A percentile compares a stretch with the other conserved stretches of the same genome.
phyloP scores from a whole-genome alignment of 64 coral and sea anemone genomes.

The Dendrophyllia cribrosa region DNA sequence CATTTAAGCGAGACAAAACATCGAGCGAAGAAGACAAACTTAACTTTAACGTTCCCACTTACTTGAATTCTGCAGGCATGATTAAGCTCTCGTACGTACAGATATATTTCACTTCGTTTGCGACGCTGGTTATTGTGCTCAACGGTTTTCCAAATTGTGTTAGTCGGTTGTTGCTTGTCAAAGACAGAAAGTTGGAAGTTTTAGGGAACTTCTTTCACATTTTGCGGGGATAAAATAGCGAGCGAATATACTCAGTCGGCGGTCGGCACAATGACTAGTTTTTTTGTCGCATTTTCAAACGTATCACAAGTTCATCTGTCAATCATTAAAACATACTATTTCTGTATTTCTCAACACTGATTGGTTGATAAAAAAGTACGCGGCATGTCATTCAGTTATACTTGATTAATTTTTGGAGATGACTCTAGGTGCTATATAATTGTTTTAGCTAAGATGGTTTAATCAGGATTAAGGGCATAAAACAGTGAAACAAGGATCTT shows the following conservation, averaged over 20 bases:
- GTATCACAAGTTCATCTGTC: not conserved
- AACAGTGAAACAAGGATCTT: too few relatives aligned
- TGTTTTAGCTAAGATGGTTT: not conserved
- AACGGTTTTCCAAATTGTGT: not conserved
- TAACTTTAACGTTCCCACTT: not conserved
- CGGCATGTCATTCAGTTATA: not conserved
- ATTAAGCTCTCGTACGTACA: not conserved
- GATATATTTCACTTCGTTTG: too few relatives aligned
- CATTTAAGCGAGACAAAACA: too few relatives aligned
- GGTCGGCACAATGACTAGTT: not conserved
- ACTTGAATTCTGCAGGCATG: not conserved
- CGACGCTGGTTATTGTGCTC: not conserved
- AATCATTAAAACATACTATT: not conserved
- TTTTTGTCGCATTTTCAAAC: not conserved
- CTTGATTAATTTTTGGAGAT: not conserved
- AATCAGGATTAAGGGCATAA: not conserved
- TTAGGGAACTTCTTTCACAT: not conserved
- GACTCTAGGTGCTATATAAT: not conserved
- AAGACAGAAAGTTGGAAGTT: not conserved
- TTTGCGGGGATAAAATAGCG: not conserved
- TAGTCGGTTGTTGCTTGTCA: not conserved
- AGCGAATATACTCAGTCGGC: not conserved
- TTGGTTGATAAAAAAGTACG: not conserved
- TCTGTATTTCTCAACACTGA: not conserved
- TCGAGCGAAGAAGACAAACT: not conserved